A percentile compares a stretch with the other conserved stretches of the same genome.
phyloP scores from a whole-genome alignment of 64 coral and sea anemone species.

The Montipora foliosa region DNA sequence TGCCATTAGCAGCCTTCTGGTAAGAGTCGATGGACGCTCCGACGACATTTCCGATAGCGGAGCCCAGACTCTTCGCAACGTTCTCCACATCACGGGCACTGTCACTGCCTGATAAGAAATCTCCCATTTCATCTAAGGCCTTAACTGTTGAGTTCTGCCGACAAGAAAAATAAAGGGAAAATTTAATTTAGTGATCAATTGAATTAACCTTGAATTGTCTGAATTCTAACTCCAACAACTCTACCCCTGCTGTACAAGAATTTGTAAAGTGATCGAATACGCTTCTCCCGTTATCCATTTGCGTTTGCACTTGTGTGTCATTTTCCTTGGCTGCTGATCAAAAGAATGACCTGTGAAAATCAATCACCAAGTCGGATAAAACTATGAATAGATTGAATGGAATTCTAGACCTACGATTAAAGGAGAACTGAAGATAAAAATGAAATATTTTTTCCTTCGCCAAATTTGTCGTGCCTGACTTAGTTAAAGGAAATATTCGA shows the following conservation, averaged over 20 bases:
- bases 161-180: neutral
- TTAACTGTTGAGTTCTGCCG: conserved; percentile 56
- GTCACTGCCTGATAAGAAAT: conserved; percentile 53
- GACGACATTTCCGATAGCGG: conserved; percentile 69
- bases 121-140: conserved; percentile 67
- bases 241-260: no score
- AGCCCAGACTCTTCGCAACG: conserved; percentile 67
- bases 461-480: no score
- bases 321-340: no score
- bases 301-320: no score
- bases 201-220: neutral
- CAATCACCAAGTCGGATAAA: no score
- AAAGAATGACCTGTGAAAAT: no score
- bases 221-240: neutral
- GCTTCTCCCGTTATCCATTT: no score
- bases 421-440: no score
- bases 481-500: no score
- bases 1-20: conserved; percentile 62
- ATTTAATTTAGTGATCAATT: neutral
- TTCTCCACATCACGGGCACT: conserved; percentile 63
- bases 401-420: no score
- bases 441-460: no score
- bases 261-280: neutral
- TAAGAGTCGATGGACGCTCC: conserved; percentile 62
- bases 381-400: no score